Base-by-base conservation (phyloP, 2,888 invertebrate genomes). In the Coleophora flavipennella region DNA sequence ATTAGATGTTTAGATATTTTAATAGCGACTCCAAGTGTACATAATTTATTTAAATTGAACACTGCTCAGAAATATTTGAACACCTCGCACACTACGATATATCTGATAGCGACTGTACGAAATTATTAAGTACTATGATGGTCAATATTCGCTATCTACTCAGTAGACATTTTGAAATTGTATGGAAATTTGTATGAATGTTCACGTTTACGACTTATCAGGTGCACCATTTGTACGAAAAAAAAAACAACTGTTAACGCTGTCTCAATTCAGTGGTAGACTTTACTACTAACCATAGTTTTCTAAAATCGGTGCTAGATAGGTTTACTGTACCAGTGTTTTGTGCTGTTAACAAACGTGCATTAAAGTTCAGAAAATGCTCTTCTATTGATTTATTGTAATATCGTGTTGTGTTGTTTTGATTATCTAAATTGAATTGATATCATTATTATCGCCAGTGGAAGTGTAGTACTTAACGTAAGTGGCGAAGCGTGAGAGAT, bases 301-400 rank as follows among this genome's bases (percentile, higher is more conserved):
- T 67, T 65, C 59, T 67, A 53, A 60, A 69, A 69, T 68, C 63
- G 73, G 74, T 74, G 74, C 73, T 74, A 74, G 61, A 55, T 68
- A 59, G 41, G 62, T 59, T n/a, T 57, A 57, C 57, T 56, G 60
- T 54, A 43, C 62, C 69, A 67, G 64, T 65, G 61, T 59, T 50
- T 43, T 60, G 64, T 59, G 57, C 37, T 59, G 57, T 38, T 20
- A 38, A 13, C 33, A 42, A 40, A 28, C 33, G 29, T 14, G 37
- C 11, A 25, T 11, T 8, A 33, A 33, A 40, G 37, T 41, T 41
- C 39, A 39, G 45, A 39, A 42, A 45, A 37, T 43, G 42, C 44
- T 35, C 33, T 46, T 37, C 43, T 43, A 39, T 42, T 41, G 39
- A 39, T 45, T 45, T 53, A 44, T 42, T 41, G 36, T 44, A 20